Evolutionary conservation across 2,888 invertebrate genomes (phyloP).

Genomic region (Eumacrocentrus americanus): DNA sequence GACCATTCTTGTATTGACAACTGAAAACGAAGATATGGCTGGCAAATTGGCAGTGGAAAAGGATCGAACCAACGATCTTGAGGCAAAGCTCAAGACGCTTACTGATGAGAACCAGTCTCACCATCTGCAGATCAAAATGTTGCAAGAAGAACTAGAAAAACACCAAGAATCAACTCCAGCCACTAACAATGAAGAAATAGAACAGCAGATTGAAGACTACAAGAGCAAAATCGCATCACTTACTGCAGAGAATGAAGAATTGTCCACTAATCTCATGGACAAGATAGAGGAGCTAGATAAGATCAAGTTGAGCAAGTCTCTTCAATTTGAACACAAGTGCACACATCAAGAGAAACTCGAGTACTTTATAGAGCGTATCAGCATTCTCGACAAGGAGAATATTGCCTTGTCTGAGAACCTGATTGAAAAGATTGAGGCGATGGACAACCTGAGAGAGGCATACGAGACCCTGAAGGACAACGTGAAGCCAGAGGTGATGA

Average conservation of each 20-base stretch:
- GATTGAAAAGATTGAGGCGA: conserved; percentile 50
- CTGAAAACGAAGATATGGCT: conserved; percentile 51
- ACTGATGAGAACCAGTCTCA: conserved; percentile 34
- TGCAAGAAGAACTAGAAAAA: conserved; percentile 38
- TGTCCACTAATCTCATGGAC: conserved; percentile 48
- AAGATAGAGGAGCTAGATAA: conserved; percentile 53
- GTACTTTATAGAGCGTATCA: conserved; percentile 32
- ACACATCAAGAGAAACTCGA: conserved; percentile 41
- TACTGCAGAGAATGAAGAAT: conserved; percentile 47
- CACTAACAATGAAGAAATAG: conserved; percentile 35
- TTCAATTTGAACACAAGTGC: conserved; percentile 51
- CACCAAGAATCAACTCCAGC: conserved; percentile 15
- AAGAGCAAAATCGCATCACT: conserved; percentile 41
- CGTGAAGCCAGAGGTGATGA: conserved; percentile 27
- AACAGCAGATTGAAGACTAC: conserved; percentile 33
- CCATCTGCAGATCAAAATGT: conserved; percentile 33
- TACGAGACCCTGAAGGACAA: conserved; percentile 39
- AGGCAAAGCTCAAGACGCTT: conserved; percentile 38
- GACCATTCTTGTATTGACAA: conserved; percentile 47
- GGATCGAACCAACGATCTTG: conserved; percentile 40
- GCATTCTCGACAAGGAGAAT: conserved; percentile 43
- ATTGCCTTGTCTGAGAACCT: conserved; percentile 46
- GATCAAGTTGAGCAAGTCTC: conserved; percentile 59
- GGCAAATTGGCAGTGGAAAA: conserved; percentile 44
- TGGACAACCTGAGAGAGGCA: conserved; percentile 43